These are phyloP conservation scores for Drosophila nannoptera DNA, from an alignment of 1,140 invertebrate species.

Conservation along the genomic window DNA sequence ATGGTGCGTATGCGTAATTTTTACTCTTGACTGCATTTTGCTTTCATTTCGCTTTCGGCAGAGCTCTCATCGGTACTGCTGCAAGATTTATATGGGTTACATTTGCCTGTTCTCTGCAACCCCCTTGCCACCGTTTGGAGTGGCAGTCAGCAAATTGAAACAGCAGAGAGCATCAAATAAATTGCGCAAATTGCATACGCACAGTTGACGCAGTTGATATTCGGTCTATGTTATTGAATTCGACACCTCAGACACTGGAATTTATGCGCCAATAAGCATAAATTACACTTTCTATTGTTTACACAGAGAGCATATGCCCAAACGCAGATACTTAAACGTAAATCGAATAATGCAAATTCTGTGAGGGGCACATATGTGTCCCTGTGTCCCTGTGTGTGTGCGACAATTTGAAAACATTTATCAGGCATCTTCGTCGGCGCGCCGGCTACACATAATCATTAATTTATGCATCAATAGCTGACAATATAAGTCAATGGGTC, in stretches of 20 bases:
- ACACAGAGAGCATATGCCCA: constrained; percentile 55
- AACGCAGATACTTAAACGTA: constrained; percentile 44
- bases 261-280: constrained; percentile 71
- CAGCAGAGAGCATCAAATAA: constrained; percentile 17
- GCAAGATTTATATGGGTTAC: constrained; percentile 69
- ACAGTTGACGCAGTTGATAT: constrained; percentile 38
- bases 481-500: constrained; percentile 76
- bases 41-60: constrained; percentile 58
- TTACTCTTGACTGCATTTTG: constrained; percentile 74
- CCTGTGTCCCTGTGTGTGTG: not conserved
- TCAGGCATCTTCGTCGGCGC: constrained; percentile 32
- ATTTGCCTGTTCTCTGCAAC: constrained; percentile 28
- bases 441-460: constrained; percentile 61
- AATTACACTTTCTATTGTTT: constrained; percentile 65
- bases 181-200: constrained; percentile 41
- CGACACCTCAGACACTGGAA: constrained; percentile 59
- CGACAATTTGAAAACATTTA: constrained; percentile 40
- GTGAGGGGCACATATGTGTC: not conserved
- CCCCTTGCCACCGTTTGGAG: not conserved
- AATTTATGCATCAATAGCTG: constrained; percentile 77
- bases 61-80: constrained; percentile 46
- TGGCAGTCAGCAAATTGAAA: constrained; percentile 25
- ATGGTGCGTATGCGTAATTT: constrained; percentile 77
- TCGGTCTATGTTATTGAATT: constrained; percentile 33
- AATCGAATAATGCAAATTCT: constrained; percentile 30